Evolutionary conservation across 2,797 vertebrate genomes (phyloP), one percentile per base, ranked within the genome.

Genomic region (Adelosebastes latens): DNA sequence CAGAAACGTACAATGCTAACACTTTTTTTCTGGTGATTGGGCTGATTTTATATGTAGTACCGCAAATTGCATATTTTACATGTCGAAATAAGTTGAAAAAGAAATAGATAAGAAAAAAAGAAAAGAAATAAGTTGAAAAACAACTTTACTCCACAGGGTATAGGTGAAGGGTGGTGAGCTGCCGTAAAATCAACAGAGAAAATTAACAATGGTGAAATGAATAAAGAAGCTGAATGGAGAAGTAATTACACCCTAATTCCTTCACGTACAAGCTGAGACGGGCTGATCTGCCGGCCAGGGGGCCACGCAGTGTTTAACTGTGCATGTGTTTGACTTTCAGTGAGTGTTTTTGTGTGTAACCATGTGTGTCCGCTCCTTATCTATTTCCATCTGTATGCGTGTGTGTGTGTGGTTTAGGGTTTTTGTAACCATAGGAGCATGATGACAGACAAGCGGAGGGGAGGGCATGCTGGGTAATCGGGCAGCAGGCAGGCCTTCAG

Each of bases 341-440:
- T 83, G 79, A 85, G 66, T 87, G 75, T 77, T 68, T 58, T 49
- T 69, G 66, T 67, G 65, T 31, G 65, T 52, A 52, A 52, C 49
- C 49, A 52, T 52, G 49, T 52, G 49, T n/a, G 49, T 52, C 49
- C 8, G 20, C 49, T 52, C 49, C 49, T 52, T 52, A 52, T 52
- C 49, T 52, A 52, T 52, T 52, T 52, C 49, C 49, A n/a, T 52
- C 20, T 52, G 52, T 53, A 8, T 72, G 64, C 53, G 72, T 74
- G 46, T 36, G 55, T 75, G 72, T 77, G 65, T 73, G 79, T 42
- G 67, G 83, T 80, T 81, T 63, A 79, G 63, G 68, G 83, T 81
- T 84, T 82, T 84, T 79, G 92, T 89, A 93, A 93, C 89, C 87
- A 86, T 79, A 95, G 89, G 66, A 89, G 92, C 53, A 34, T 76